Base-by-base conservation (phyloP, 2,113 vertebrate species). In the Alouatta palliata region DNA sequence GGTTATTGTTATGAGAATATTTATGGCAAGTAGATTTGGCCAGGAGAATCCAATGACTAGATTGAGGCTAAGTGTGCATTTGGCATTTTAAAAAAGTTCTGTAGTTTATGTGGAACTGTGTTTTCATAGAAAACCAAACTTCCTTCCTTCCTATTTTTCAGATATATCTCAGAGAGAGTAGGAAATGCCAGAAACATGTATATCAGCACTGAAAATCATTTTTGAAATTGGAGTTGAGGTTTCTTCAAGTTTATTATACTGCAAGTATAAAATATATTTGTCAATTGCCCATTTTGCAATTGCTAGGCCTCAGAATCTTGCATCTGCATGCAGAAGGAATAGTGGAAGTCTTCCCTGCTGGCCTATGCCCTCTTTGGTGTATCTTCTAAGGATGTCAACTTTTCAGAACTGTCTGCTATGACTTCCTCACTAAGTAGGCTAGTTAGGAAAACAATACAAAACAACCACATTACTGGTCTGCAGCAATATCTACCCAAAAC, bases 71-170 rank as follows among this genome's bases (percentile, higher is more conserved):
- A 95, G 25, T 49, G 5, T 47, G 25, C 40, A 58, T 76, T 70
- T 91, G 49, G 8, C n/a, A 93, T 85, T 91, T 95, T 32, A n/a
- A 54, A 85, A 93, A 66, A 58, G 25, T 35, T 71, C 3, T 71
- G 4, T 13, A 54, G 43, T 92, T 91, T 94, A 19, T 83, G 2
- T 79, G 19, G 37, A 81, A 73, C 37, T 89, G 20, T 96, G 25
- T 90, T 92, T 89, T 87, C 61, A n/a, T 11, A 93, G 71, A 82
- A 97, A 95, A 86, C 64, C n/a, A 95, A 73, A 68, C 32, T 49
- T 52, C 9, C 49, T 40, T 81, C 43, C 37, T 86, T 77, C n/a
- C 70, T 71, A 77, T 73, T 90, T 97, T 86, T 68, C 54, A 90
- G 43, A 6, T 68, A 71, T 52, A 64, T 49, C 90, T 95, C 19